These are phyloP conservation scores for Dermochelys coriacea DNA, from an alignment of 2,797 vertebrate genomes.

Conservation along the genomic window DNA sequence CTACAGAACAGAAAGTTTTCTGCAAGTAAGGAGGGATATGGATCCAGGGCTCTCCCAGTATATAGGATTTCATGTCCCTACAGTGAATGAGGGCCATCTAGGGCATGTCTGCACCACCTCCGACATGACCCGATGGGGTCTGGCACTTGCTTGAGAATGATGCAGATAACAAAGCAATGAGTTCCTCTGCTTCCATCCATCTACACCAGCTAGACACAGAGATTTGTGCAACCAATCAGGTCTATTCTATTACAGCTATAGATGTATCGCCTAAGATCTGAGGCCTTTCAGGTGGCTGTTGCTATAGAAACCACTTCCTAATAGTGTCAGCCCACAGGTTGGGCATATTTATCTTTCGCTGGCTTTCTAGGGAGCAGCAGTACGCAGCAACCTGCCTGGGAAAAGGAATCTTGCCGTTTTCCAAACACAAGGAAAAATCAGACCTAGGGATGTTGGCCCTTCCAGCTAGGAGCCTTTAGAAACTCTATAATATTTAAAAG, in stretches of 20 bases:
- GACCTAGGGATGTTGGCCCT: too few relatives aligned
- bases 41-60: background rate
- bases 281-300: background rate
- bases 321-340: background rate
- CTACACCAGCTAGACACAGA: background rate
- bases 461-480: rapidly evolving
- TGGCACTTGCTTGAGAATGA: background rate
- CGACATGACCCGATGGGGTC: background rate
- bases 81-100: background rate
- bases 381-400: background rate
- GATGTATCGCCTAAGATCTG: background rate
- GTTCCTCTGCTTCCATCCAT: background rate
- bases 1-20: background rate
- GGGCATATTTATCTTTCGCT: background rate
- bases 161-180: background rate
- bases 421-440: background rate
- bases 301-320: constrained; percentile 46
- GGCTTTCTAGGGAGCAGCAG: background rate
- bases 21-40: background rate
- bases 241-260: background rate
- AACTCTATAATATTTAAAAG: background rate
- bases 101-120: background rate
- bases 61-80: background rate
- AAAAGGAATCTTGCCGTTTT: background rate
- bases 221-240: background rate